phyloP scores from a whole-genome alignment of 2,113 vertebrate genomes.

The Scophthalmus maximus region DNA sequence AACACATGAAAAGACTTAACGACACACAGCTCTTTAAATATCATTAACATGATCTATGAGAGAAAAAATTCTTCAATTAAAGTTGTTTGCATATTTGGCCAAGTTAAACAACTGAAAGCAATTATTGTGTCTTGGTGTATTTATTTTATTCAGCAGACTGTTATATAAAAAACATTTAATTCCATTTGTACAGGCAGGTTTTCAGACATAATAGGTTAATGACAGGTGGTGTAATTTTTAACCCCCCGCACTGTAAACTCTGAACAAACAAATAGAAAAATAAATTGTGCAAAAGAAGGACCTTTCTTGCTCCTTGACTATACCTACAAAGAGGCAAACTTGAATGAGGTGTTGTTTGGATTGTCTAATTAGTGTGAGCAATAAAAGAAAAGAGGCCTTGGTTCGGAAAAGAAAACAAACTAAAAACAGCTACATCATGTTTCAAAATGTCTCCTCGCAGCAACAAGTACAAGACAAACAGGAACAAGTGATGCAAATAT shows the following conservation, averaged over 20 bases:
- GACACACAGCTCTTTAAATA: slow-evolving; percentile 21
- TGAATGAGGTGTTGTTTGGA: slow-evolving; percentile 56
- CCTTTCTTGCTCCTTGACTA: background rate
- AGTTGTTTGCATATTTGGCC: slow-evolving; percentile 43
- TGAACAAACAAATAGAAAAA: slow-evolving; percentile 1
- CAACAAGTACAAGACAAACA: slow-evolving; percentile 44
- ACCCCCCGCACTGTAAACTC: background rate
- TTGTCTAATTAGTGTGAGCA: slow-evolving; percentile 26
- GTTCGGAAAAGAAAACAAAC: slow-evolving; percentile 30
- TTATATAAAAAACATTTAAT: slow-evolving; percentile 21
- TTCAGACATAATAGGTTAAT: slow-evolving; percentile 41
- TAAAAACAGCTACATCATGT: slow-evolving; percentile 44
- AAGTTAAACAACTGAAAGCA: slow-evolving; percentile 69
- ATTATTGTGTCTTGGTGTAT: slow-evolving; percentile 54
- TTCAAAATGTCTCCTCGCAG: slow-evolving; percentile 28
- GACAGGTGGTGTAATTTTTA: slow-evolving; percentile 43
- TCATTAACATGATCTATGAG: slow-evolving; percentile 14
- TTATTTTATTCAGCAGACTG: slow-evolving; percentile 58
- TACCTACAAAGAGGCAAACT: slow-evolving; percentile 25
- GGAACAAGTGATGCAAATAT: slow-evolving; percentile 46
- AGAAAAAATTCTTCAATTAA: slow-evolving; percentile 14
- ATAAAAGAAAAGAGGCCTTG: slow-evolving; percentile 41
- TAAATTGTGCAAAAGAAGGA: background rate
- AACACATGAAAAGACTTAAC: slow-evolving; percentile 12
- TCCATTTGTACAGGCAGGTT: slow-evolving; percentile 27